Base-by-base conservation (phyloP, 2,888 invertebrate species). In the Syrphus vitripennis region DNA sequence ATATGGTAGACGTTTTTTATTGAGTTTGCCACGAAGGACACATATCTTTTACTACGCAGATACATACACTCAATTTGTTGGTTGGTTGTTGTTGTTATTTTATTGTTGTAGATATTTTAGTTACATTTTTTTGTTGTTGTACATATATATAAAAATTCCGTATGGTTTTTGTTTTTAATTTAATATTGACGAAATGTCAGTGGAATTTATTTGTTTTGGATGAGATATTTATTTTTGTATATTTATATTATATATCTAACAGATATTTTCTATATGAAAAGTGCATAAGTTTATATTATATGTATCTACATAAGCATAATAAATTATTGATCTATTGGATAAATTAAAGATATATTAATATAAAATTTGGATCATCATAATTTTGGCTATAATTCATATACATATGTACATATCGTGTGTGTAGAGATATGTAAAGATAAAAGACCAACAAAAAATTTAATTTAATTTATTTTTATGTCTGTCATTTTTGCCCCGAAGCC, bases 1-100 rank as follows among this genome's bases (percentile, higher is more conserved):
- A 84, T 84, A 84, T 84, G 84, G 84, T 84, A 77, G 81, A 84
- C 84, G 76, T 53, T 76, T 79, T 83, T 74, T 67, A 50, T 67
- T 34, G 31, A 61, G 34, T 29, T 34, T 37, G 65, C 34, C 24
- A 67, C 31, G 70, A 53, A 45, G 69, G 75, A 81, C 53, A 45
- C n/a, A n/a, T n/a, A n/a, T 69, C 72, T 74, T 82, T 65, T 74
- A 70, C 34, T 75, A 82, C 82, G 77, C 82, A 71, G 70, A 77
- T 72, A 79, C 65, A 77, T 72, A 79, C 65, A 26, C 16, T 53
- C 48, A 31, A 31, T 21, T 26, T 40, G 40, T 26, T 19, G 2
- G n/a, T n/a, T 45, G 53, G 31, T 19, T 40, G 19, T 59, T 48
- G 31, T 37, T 37, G 12, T 19, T 29, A 1, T 12, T 7, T n/a